Conservation (phyloP, 2,113 vertebrate genomes). For the Spilogale gracilis region DNA sequence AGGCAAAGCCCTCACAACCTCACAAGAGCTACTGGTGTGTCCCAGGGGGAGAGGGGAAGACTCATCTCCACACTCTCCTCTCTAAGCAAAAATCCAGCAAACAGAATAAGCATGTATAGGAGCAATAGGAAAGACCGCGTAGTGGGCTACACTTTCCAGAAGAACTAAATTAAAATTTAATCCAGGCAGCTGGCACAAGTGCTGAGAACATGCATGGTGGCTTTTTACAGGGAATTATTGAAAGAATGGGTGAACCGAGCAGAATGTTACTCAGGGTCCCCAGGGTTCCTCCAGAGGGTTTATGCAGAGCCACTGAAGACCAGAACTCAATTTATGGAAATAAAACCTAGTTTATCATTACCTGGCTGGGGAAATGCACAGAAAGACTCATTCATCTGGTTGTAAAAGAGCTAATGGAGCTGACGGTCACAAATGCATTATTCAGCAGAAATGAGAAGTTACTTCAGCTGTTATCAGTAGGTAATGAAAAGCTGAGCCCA, state of each 20-base stretch:
- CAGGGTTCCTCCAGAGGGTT: rapidly evolving
- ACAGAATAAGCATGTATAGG: neutral
- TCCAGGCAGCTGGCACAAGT: neutral
- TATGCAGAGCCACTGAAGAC: neutral
- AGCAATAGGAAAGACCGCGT: neutral
- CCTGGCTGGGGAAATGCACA: neutral
- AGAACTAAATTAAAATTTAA: neutral
- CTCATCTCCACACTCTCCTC: neutral
- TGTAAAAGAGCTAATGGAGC: neutral
- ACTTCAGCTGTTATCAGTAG: neutral
- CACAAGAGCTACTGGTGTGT: neutral
- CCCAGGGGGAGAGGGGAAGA: neutral
- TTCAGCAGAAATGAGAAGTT: conserved; percentile 53
- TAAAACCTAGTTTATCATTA: neutral
- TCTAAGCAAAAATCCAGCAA: neutral
- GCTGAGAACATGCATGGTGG: rapidly evolving
- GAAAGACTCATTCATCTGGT: conserved; percentile 6
- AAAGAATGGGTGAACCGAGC: neutral
- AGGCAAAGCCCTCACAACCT: no score
- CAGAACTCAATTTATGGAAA: conserved; percentile 40
- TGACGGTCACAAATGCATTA: neutral
- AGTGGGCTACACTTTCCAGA: neutral
- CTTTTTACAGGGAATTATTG: neutral
- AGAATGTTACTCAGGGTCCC: neutral
- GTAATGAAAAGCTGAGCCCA: neutral